These are phyloP conservation scores for Callithrix jacchus DNA, from an alignment of 2,113 vertebrate genomes.

Conservation along the genomic window DNA sequence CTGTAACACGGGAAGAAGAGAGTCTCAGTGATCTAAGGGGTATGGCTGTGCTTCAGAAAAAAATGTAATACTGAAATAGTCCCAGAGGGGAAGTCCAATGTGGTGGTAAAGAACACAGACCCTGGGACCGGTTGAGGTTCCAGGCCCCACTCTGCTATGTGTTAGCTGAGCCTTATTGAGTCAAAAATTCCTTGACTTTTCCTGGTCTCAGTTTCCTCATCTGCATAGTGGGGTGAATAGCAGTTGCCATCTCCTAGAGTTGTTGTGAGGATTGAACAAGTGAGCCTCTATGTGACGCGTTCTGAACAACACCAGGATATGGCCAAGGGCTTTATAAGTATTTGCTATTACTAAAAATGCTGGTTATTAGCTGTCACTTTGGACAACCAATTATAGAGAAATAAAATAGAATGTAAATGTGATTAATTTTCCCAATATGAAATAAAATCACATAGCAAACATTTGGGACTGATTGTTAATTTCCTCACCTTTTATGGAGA, in stretches of 20 bases:
- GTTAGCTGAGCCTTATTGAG: neutral
- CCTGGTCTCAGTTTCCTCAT: neutral
- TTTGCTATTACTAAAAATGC: neutral
- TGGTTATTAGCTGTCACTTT: neutral
- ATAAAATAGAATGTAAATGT: neutral
- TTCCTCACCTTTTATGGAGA: neutral
- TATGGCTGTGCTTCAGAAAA: neutral
- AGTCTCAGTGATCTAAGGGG: neutral
- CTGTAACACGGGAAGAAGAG: neutral
- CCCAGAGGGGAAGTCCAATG: neutral
- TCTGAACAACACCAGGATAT: neutral
- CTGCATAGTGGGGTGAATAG: neutral
- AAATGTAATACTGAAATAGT: neutral
- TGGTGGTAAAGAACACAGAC: neutral
- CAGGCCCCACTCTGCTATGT: neutral
- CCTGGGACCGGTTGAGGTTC: neutral
- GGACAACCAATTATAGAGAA: neutral
- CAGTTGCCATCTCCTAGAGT: neutral
- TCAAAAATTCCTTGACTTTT: neutral
- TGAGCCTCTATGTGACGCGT: no score
- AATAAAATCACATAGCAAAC: neutral
- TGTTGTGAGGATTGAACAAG: neutral
- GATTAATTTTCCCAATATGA: neutral
- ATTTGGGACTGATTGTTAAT: neutral
- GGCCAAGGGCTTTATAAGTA: neutral